Evolutionary conservation across 1,140 invertebrate species (phyloP).

Genomic region (Mamestra configurata): DNA sequence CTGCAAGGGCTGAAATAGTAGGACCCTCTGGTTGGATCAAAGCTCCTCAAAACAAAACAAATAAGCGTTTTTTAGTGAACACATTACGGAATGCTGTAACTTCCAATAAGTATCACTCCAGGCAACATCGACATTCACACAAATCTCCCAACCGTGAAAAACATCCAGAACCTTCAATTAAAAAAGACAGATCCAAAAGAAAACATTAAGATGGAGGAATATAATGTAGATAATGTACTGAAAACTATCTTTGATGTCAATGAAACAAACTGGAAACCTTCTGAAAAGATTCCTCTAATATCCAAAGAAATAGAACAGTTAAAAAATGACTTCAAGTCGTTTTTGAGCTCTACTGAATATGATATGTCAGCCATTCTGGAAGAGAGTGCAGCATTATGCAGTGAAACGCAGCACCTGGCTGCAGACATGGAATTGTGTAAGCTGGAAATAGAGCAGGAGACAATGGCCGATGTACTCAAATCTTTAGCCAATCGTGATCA

Average conservation of each 20-base stretch:
- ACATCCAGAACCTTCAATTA: slow-evolving; percentile 76
- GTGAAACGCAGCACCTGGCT: slow-evolving; percentile 84
- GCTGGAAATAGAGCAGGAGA: slow-evolving; percentile 87
- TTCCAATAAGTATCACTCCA: slow-evolving; percentile 81
- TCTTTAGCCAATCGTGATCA: slow-evolving; percentile 88
- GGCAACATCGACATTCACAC: slow-evolving; percentile 59
- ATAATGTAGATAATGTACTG: slow-evolving; percentile 72
- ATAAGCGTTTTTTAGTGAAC: slow-evolving; percentile 89
- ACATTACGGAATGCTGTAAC: slow-evolving; percentile 83
- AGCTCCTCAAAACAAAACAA: slow-evolving; percentile 88
- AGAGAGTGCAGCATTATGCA: slow-evolving; percentile 85
- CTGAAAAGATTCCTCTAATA: slow-evolving; percentile 88
- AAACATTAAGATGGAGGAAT: slow-evolving; percentile 81
- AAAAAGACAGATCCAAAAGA: slow-evolving; percentile 80
- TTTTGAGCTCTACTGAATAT: slow-evolving; percentile 87
- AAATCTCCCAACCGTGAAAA: slow-evolving; percentile 73
- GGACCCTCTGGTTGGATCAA: slow-evolving; percentile 90
- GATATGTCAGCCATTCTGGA: slow-evolving; percentile 87
- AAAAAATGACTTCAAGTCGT: slow-evolving; percentile 88
- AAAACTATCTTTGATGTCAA: slow-evolving; percentile 68
- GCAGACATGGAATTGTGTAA: slow-evolving; percentile 86
- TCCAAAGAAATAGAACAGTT: slow-evolving; percentile 88
- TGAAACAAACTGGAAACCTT: slow-evolving; percentile 74
- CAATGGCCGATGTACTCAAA: slow-evolving; percentile 88
- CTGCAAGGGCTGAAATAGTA: slow-evolving; percentile 89